phyloP scores from a whole-genome alignment of 2,888 invertebrate species.

The Rotaria socialis region DNA sequence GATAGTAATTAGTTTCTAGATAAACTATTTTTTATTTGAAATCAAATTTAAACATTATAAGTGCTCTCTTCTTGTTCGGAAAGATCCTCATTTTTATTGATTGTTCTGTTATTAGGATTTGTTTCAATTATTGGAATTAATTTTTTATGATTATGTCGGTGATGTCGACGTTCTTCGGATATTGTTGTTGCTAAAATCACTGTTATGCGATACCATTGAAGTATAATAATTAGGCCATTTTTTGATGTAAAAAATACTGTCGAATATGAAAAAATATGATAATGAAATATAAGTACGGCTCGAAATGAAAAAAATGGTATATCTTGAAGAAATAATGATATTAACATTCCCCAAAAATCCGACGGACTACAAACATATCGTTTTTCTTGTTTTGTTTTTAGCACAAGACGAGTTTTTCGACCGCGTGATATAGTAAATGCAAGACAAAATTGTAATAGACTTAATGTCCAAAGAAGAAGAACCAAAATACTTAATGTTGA shows the following conservation, averaged over 20 bases:
- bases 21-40: too few relatives aligned
- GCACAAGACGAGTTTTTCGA: constrained; percentile 55
- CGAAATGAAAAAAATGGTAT: constrained; percentile 81
- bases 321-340: constrained; percentile 62
- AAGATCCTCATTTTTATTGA: too few relatives aligned
- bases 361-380: not conserved
- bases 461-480: constrained; percentile 84
- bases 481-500: constrained; percentile 76
- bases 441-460: constrained; percentile 85
- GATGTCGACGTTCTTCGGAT: not conserved
- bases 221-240: constrained; percentile 78
- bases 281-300: constrained; percentile 76
- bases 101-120: not conserved
- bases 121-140: not conserved
- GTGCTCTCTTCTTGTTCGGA: too few relatives aligned
- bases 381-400: constrained; percentile 47
- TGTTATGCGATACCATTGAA: constrained; percentile 75
- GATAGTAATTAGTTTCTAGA: too few relatives aligned
- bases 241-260: constrained; percentile 93
- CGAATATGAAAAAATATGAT: constrained; percentile 85
- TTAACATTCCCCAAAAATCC: constrained; percentile 46
- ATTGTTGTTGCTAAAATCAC: constrained; percentile 49
- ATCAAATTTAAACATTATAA: too few relatives aligned
- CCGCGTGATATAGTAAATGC: constrained; percentile 76
- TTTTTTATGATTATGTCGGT: not conserved